phyloP scores from a whole-genome alignment of 2,113 vertebrate species.

The Psittacara wagleri region DNA sequence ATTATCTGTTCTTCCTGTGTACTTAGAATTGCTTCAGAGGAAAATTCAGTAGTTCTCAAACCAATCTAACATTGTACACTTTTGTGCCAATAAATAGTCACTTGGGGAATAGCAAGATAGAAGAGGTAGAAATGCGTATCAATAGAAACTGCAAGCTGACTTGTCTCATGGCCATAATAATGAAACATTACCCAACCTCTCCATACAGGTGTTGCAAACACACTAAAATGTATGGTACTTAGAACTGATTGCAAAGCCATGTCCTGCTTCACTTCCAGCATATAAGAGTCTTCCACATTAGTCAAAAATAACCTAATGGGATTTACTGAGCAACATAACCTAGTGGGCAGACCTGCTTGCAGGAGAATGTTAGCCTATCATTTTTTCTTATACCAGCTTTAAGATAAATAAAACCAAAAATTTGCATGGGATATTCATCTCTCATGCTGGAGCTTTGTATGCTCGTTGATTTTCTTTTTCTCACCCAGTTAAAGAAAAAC shows the following conservation, averaged over 20 bases:
- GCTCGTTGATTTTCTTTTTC: background rate
- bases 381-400: background rate
- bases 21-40: background rate
- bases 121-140: background rate
- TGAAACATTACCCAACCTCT: background rate
- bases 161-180: background rate
- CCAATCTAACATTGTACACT: background rate
- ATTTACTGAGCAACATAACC: background rate
- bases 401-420: background rate
- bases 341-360: background rate
- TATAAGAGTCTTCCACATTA: background rate
- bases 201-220: background rate
- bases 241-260: background rate
- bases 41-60: slow-evolving; percentile 13
- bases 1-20: background rate
- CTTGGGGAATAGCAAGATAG: background rate
- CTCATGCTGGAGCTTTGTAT: background rate
- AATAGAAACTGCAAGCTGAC: background rate
- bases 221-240: background rate
- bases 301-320: background rate
- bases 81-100: background rate
- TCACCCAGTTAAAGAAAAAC: background rate
- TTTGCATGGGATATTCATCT: background rate
- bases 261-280: background rate
- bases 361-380: background rate